phyloP scores from a whole-genome alignment of 2,888 invertebrate genomes.

The Cloeon dipterum region DNA sequence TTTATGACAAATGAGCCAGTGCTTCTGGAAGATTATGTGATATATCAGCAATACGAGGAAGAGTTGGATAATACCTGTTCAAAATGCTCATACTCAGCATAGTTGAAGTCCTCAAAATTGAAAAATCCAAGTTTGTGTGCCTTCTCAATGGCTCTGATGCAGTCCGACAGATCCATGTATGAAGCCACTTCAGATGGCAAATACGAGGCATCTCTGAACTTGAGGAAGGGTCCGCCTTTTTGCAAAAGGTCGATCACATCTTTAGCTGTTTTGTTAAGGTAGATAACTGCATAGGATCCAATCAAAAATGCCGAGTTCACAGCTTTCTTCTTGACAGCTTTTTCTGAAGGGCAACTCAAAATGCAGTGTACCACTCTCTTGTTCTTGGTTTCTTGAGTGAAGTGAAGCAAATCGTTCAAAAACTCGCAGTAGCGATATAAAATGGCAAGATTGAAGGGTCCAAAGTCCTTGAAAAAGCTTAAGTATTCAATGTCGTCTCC shows the following conservation, averaged over 20 bases:
- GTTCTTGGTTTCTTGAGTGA: neutral
- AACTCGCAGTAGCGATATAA: conserved; percentile 1
- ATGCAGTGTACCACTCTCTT: conserved; percentile 2
- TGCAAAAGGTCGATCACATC: too few relatives aligned
- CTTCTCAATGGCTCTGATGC: conserved; percentile 40
- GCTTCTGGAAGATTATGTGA: too few relatives aligned
- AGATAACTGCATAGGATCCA: neutral
- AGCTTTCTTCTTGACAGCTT: neutral
- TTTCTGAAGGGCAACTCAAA: neutral
- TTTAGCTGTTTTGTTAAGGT: neutral
- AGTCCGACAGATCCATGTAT: conserved; percentile 16
- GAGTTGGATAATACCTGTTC: too few relatives aligned
- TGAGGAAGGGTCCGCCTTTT: neutral
- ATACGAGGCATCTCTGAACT: neutral
- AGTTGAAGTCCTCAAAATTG: conserved; percentile 61
- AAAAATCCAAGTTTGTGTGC: conserved; percentile 52
- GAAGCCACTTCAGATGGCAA: neutral
- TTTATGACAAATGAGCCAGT: too few relatives aligned
- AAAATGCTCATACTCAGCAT: conserved; percentile 60
- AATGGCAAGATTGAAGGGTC: neutral
- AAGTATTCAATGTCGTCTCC: neutral
- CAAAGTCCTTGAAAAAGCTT: neutral
- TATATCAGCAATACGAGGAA: too few relatives aligned
- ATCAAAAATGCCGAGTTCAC: neutral
- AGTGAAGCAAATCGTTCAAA: neutral